Base-by-base conservation (phyloP, 2,113 vertebrate species). In the Oryzias celebensis region DNA sequence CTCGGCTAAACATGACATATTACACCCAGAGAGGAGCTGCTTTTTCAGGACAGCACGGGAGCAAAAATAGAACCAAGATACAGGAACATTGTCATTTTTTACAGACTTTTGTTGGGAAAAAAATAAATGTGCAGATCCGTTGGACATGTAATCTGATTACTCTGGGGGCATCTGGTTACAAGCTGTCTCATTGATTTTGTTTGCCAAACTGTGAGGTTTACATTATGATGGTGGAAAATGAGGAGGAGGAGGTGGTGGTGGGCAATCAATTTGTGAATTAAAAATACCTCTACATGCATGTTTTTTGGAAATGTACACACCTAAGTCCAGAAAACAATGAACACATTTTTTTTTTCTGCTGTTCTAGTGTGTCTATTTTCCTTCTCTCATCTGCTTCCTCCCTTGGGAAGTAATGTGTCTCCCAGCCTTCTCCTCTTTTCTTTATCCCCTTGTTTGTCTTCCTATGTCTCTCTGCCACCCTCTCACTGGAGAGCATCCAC, bases 181-280 rank as follows among this genome's bases (percentile, higher is more conserved):
- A 52, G 75, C 75, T 73, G 70, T 75, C 50, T 28, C 71, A 85
- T 85, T 75, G 86, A 86, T 86, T 79, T 71, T 68, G 71, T 71
- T 53, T 71, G 43, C 42, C 63, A 73, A 62, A 68, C 74, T 78
- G 65, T 75, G 75, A 79, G 75, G 69, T 76, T 80, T 72, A 80
- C 62, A 73, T 80, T 65, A 51, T 56, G 64, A 63, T 20, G 73
- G 52, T 54, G 78, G 68, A 78, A 79, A 23, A 65, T 26, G 75
- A 80, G 60, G 65, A 69, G 52, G 26, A 20, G 20, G 23, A 10
- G 16, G 14, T 2, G 60, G 43, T 31, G 48, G 58, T 2, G 52
- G 24, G 31, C 20, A 41, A 48, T 23, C 36, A 53, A 61, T 52
- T 50, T 52, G 31, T 41, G 20, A 50, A 70, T 69, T 13, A 68